Evolutionary conservation across 2,113 vertebrate species (phyloP).

Genomic region (Stomatorhinus ivindoensis): DNA sequence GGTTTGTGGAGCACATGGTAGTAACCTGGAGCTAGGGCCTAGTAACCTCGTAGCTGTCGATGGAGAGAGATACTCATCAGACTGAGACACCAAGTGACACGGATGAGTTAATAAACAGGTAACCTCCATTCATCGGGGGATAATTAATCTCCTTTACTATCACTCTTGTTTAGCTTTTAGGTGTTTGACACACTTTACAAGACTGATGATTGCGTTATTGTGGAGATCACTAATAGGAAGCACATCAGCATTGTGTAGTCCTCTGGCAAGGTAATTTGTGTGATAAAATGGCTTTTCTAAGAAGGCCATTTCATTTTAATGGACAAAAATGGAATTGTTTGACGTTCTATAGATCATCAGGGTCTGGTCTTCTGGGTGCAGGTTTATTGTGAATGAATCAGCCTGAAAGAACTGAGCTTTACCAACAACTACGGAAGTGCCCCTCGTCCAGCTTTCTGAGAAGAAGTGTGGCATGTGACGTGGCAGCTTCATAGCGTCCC

Average conservation of each 20-base stretch:
- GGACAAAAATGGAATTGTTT: neutral
- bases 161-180: neutral
- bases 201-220: neutral
- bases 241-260: neutral
- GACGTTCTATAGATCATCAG: neutral
- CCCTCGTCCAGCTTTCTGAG: neutral
- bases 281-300: neutral
- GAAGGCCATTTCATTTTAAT: constrained; percentile 5
- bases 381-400: neutral
- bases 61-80: neutral
- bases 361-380: neutral
- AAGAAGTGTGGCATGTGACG: neutral
- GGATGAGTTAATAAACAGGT: neutral
- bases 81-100: neutral
- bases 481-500: neutral
- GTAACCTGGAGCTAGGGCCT: neutral
- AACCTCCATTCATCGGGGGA: neutral
- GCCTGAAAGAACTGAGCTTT: neutral
- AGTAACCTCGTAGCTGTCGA: no score
- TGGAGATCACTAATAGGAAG: neutral
- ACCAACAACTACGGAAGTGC: neutral
- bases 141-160: neutral
- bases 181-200: neutral
- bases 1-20: neutral
- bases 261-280: neutral